Evolutionary conservation across 1,140 invertebrate genomes (phyloP), one percentile per base, ranked within the genome.

Genomic region (Drosophila sechellia): DNA sequence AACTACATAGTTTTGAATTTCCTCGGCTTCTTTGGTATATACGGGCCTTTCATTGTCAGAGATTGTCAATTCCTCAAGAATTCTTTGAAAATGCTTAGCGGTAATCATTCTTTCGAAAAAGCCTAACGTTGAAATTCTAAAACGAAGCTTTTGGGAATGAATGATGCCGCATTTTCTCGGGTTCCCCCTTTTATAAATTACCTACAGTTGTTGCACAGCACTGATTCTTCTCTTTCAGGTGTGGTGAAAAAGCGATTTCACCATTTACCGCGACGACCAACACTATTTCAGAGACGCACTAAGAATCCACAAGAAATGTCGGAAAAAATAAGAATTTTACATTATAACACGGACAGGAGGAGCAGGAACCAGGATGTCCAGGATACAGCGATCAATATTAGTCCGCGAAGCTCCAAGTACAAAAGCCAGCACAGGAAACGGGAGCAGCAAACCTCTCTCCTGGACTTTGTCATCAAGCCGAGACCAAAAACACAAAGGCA

Each of bases 371-470:
- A 60, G 8, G 46, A 66, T 17, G 39, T 31, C 25, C 12, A 12
- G 34, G 1, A 6, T 5, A 31, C 6, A 5, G 4, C 17, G 3
- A 34, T 17, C 11, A 35, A 25, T 42, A 81, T 10, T n/a, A 17
- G 13, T 22, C 48, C 78, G 1, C 81, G 69, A 12, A 91, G 76
- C 58, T 46, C 85, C 31, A 91, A 91, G 45, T 87, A 81, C 42
- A 91, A 86, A 37, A 79, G 74, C 12, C 78, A 80, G 6, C 83
- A 83, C 49, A 64, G 75, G 11, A 76, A 57, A 5, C 22, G 15
- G 6, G 39, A 59, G n/a, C 48, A 49, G 22, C 42, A 56, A 8
- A 57, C 76, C 12, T 66, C 72, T 0, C 66, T 91, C 0, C 10
- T 91, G 8, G 81, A 91, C 27, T 91, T 86, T 63, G 15, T 87